Base-by-base conservation (phyloP, 1,140 invertebrate species). In the Hetaerina americana region DNA sequence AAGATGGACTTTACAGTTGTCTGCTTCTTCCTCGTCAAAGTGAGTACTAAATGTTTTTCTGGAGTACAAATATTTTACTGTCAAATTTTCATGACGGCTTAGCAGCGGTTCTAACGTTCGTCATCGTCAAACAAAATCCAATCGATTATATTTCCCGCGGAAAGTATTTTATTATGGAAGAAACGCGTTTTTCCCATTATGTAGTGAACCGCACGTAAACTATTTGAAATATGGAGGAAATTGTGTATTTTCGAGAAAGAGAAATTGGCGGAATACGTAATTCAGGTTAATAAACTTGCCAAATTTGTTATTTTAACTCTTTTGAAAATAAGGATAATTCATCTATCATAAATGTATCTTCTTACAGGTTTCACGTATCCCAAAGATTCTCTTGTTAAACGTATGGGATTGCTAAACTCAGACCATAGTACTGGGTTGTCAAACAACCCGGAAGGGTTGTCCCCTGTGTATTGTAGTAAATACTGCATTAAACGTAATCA, bases 401-500 rank as follows among this genome's bases (percentile, higher is more conserved):
- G 27, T n/a, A 57, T 57, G 40, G 40, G 40, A 57, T 57, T 57
- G 69, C 5, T 28, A 18, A 27, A 70, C 12, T 26, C 69, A 24
- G 28, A 70, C 29, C 27, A 26, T 28, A 26, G 25, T 31, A 5
- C 26, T 18, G 27, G 26, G 12, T 26, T 68, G n/a, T 10, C 12
- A 27, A 12, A 10, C 1, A 15, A 27, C 18, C 24, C 12, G 12
- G 26, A 18, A 3, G 66, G 27, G 22, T 12, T 57, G 2, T 57
- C 40, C 15, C 40, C 40, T 12, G 40, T 57, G 2, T 57, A 57
- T n/a, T 57, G 40, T n/a, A 57, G 40, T n/a, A 57, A 57, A 10
- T 57, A 57, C 40, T 57, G 15, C 22, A 12, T n/a, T 57, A 57
- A n/a, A 12, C 22, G 3, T 18, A 57, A 57, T 57, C 85, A 85